phyloP scores from a whole-genome alignment of 2,113 vertebrate genomes.

The Anseranas semipalmata region DNA sequence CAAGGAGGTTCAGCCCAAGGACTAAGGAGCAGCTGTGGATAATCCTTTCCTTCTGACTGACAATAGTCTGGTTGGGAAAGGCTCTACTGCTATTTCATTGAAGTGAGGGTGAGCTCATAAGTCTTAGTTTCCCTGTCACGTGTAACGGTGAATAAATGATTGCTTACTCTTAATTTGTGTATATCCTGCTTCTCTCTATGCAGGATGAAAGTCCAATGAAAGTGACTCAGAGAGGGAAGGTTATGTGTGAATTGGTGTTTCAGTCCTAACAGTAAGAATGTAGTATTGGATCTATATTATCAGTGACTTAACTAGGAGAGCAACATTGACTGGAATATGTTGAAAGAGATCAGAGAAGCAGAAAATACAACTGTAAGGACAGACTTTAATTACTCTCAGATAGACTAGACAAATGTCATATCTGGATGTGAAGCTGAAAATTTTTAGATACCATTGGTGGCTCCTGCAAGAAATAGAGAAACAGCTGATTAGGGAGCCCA shows the following conservation, averaged over 20 bases:
- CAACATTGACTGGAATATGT: neutral
- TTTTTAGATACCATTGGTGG: slow-evolving; percentile 31
- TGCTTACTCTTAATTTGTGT: neutral
- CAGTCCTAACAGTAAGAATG: neutral
- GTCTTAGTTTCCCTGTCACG: neutral
- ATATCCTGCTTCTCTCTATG: neutral
- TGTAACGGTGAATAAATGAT: neutral
- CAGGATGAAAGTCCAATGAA: neutral
- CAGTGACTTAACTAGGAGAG: neutral
- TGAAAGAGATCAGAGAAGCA: neutral
- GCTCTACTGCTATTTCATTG: neutral
- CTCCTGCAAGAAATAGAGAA: neutral
- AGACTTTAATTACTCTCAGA: slow-evolving; percentile 39
- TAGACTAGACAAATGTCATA: slow-evolving; percentile 3
- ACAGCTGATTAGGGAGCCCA: neutral
- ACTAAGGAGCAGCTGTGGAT: fast-evolving
- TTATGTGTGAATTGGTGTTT: neutral
- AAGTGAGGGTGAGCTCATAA: neutral
- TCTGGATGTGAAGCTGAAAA: neutral
- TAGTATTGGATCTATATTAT: neutral
- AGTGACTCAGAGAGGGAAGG: neutral
- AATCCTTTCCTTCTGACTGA: neutral
- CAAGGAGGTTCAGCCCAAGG: neutral
- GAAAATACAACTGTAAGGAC: slow-evolving; percentile 15
- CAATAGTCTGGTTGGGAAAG: neutral